A percentile compares a stretch with the other conserved stretches of the same genome.
These are phyloP conservation scores for Lateolabrax maculatus DNA, from an alignment of 2,797 vertebrate genomes.

Conservation along the genomic window DNA sequence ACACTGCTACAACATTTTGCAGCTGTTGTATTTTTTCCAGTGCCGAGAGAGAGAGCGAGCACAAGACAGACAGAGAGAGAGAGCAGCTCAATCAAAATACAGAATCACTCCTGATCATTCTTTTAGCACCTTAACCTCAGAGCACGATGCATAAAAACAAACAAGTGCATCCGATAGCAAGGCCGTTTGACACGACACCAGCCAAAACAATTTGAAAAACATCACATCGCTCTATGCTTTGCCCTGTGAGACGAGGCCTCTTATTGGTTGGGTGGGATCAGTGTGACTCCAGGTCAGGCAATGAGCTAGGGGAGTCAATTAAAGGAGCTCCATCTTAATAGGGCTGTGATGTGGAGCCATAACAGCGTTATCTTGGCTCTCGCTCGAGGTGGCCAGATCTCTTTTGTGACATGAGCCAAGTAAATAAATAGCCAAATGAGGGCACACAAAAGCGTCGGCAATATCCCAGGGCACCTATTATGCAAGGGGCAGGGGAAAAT, in stretches of 20 bases:
- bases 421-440: constrained; percentile 88
- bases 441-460: constrained; percentile 79
- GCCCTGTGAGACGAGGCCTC: constrained; percentile 62
- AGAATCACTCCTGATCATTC: constrained; percentile 45
- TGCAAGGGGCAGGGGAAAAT: constrained; percentile 85
- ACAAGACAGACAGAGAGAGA: constrained; percentile 14
- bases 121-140: constrained; percentile 44
- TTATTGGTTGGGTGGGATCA: constrained; percentile 79
- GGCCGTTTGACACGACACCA: constrained; percentile 43
- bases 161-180: constrained; percentile 49
- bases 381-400: constrained; percentile 81
- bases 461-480: constrained; percentile 89
- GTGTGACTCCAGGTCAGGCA: constrained; percentile 74
- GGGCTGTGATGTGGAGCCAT: constrained; percentile 81
- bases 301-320: constrained; percentile 85
- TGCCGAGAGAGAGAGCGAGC: constrained; percentile 14
- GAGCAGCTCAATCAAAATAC: constrained; percentile 58
- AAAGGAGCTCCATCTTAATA: constrained; percentile 83
- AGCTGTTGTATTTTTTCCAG: constrained; percentile 79
- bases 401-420: constrained; percentile 85
- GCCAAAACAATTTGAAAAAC: constrained; percentile 41
- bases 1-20: constrained; percentile 78
- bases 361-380: constrained; percentile 79
- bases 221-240: constrained; percentile 40
- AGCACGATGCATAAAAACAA: constrained; percentile 40